These are phyloP conservation scores for Bos taurus DNA, from an alignment of 2,113 vertebrate species.

Conservation along the genomic window ARS-UCD2.0 NC_037337.1:49978501-49979000, in stretches of 20 bases:
- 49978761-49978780: not conserved
- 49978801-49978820: not conserved
- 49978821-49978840: not conserved
- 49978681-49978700: not conserved
- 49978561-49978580: not conserved
- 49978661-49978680: not conserved
- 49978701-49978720: not conserved
- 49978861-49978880: not conserved
- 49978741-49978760: not conserved
- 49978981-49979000: not conserved
- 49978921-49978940: not conserved
- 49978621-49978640: not conserved
- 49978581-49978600: not conserved
- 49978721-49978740: not conserved
- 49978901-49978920: not conserved
- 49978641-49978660: not conserved
- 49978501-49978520: not conserved
- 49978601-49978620: not conserved
- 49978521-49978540: not conserved
- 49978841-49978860: not conserved
- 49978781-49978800: not conserved
- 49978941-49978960: not conserved
- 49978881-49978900: not conserved
- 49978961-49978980: not conserved
- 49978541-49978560: slow-evolving; percentile 40